Conservation (phyloP, 2,888 invertebrate genomes). For the Drosophila neonasuta region DNA sequence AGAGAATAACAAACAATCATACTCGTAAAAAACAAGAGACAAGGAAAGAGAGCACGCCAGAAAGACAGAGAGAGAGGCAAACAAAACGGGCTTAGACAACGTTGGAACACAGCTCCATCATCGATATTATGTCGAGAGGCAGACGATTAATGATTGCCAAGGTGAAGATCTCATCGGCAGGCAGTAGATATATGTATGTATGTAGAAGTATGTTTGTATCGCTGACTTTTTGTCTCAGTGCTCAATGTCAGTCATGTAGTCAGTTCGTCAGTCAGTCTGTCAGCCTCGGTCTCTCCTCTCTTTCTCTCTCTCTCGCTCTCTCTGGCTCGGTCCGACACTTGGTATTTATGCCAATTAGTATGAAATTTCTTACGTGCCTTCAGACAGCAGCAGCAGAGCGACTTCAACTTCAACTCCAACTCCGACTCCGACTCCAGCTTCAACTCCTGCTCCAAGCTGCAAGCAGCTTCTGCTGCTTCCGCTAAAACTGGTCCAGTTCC, state of each 20-base stretch:
- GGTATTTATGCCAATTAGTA: slow-evolving; percentile 82
- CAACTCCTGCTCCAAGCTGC: slow-evolving; percentile 22
- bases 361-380: slow-evolving; percentile 81
- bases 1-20: slow-evolving; percentile 31
- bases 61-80: background rate
- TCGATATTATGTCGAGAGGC: slow-evolving; percentile 80
- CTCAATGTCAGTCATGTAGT: slow-evolving; percentile 69
- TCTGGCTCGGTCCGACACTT: slow-evolving; percentile 70
- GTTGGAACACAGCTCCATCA: slow-evolving; percentile 69
- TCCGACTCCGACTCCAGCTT: slow-evolving; percentile 22
- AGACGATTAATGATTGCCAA: slow-evolving; percentile 81
- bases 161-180: slow-evolving; percentile 80
- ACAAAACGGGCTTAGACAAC: slow-evolving; percentile 56
- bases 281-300: slow-evolving; percentile 44
- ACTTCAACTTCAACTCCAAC: slow-evolving; percentile 32
- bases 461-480: slow-evolving; percentile 71
- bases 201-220: slow-evolving; percentile 8
- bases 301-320: slow-evolving; percentile 1
- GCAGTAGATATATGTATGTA: slow-evolving; percentile 39
- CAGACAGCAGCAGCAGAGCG: slow-evolving; percentile 53
- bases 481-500: slow-evolving; percentile 80
- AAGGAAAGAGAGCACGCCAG: background rate
- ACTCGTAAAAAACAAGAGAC: background rate
- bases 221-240: slow-evolving; percentile 45
- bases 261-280: slow-evolving; percentile 65